Evolutionary conservation across 2,113 vertebrate genomes (phyloP), one percentile per base, ranked within the genome.

Genomic region (Polyodon spathula): DNA sequence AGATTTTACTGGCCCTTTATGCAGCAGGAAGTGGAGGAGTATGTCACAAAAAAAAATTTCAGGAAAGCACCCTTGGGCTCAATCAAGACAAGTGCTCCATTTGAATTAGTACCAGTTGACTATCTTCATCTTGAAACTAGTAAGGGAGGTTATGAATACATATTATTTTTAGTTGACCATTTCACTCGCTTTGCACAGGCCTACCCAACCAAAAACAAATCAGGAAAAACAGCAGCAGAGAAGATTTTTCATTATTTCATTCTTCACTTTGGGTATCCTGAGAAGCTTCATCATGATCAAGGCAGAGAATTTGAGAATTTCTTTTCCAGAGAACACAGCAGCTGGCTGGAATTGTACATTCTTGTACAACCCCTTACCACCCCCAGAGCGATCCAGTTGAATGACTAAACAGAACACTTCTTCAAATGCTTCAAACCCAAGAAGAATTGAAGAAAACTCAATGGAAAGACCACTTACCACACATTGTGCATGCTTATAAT

Each of bases 261-360:
- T 37, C 62, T 59, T 4, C n/a, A 51, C 6, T 73, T 68, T 43
- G 62, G 64, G 1, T 68, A 66, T 4, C 68, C 66, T n/a, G 64
- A 69, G 41, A 75, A 69, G 12, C 12, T 71, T 1, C 64, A 71
- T 6, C 69, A 76, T 37, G 63, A 67, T 9, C 69, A 72, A 48
- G 69, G 68, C 0, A 6, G 55, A 5, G 59, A 72, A n/a, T 68
- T 67, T 40, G 60, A 71, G 54, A 65, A 68, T 43, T 37, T 8
- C 2, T 40, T 64, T 72, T 72, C 40, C 37, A 61, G 39, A 63
- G n/a, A n/a, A n/a, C n/a, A n/a, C n/a, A n/a, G n/a, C n/a, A n/a
- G n/a, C n/a, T n/a, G n/a, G n/a, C n/a, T n/a, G n/a, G n/a, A n/a
- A n/a, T n/a, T n/a, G n/a, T n/a, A n/a, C n/a, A n/a, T n/a, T n/a